Evolutionary conservation across 2,113 vertebrate species (phyloP), one percentile per base, ranked within the genome.

Genomic region (Sinocyclocheilus anshuiensis): DNA sequence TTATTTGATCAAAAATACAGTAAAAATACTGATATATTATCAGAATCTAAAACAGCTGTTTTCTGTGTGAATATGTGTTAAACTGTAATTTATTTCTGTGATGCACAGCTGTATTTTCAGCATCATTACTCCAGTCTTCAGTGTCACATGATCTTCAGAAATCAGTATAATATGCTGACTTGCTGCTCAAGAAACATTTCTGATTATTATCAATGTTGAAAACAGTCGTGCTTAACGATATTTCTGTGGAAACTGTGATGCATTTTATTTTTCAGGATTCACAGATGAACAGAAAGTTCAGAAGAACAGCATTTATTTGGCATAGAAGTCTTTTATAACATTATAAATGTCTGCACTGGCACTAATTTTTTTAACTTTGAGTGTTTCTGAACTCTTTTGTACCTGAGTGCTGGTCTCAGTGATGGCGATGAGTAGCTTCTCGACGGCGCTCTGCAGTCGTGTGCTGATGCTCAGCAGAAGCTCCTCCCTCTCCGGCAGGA

Each of bases 341-440:
- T 45, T 11, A 50, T 13, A 15, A 50, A 15, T 0, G 50, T 53
- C 13, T 16, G 8, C 11, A 10, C 45, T 2, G 48, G 2, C 45
- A 48, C 45, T 48, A 12, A 48, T 29, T 29, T 29, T 29, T 29
- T 33, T 33, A 33, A 33, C 29, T 33, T 33, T 33, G 48, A 12
- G 50, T 53, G 18, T 8, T 57, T 20, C 55, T 20, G 55, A 22
- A 20, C 6, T 20, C 7, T 20, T 33, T 0, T 12, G 48, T 96
- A 99, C 98, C 98, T 99, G 96, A 92, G 94, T 92, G 45, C 93
- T 96, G 11, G 97, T 96, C 90, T 97, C 96, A 50, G 86, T 96
- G 90, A 99, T 97, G 87, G 96, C 93, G 93, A 97, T 95, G 59
- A 99, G 88, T 86, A 99, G 96, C 89, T 97, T 98, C 93, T 97